These are phyloP conservation scores for Trichomalopsis sarcophagae DNA, from an alignment of 1,140 invertebrate species.

Conservation along the genomic window DNA sequence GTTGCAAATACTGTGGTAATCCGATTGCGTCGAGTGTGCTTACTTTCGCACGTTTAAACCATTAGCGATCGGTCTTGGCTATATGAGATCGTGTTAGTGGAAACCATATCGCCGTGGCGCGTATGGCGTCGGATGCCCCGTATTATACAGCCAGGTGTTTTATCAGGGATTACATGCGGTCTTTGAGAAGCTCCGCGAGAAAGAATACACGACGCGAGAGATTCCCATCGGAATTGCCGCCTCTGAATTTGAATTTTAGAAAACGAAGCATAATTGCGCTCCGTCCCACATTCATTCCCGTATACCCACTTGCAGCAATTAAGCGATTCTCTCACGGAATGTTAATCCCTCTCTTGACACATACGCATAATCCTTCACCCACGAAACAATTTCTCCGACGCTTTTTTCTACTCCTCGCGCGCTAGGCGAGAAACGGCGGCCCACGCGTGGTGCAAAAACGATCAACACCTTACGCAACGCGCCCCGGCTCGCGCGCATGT, in stretches of 20 bases:
- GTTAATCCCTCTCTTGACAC: no score
- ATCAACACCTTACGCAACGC: not conserved
- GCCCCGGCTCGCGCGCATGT: no score
- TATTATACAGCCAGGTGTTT: not conserved
- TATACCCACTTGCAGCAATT: not conserved
- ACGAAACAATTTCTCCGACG: not conserved
- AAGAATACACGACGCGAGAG: not conserved
- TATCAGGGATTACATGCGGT: not conserved
- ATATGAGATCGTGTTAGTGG: not conserved
- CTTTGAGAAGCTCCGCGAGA: no score
- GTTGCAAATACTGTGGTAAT: constrained; percentile 27
- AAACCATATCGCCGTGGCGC: not conserved
- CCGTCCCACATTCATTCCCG: not conserved
- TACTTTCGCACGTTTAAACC: constrained; percentile 64
- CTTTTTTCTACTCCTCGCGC: not conserved
- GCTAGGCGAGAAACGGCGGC: no score
- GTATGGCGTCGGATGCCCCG: not conserved
- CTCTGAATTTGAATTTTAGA: no score
- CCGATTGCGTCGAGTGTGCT: constrained; percentile 54
- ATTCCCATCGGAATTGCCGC: no score
- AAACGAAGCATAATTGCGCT: no score
- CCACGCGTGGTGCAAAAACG: not conserved
- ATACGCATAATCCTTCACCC: no score
- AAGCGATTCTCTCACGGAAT: not conserved
- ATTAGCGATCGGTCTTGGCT: constrained; percentile 52